Conservation (phyloP, 1,140 invertebrate genomes). For the Harpegnathos saltator region DNA sequence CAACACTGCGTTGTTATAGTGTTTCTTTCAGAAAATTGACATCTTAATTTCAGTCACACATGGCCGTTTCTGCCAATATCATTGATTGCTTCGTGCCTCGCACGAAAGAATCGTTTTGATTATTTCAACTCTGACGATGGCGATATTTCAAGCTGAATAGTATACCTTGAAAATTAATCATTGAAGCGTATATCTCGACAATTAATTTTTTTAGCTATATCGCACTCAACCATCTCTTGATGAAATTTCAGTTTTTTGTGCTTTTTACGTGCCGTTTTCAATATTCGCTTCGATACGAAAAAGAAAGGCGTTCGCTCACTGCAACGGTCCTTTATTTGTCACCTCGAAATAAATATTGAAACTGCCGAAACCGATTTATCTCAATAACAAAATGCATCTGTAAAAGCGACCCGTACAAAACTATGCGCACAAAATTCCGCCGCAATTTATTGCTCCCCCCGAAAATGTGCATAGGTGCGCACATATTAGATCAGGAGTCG, state of each 20-base stretch:
- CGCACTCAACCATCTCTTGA: too few species aligned
- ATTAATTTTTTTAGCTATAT: too few species aligned
- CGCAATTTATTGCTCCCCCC: neutral
- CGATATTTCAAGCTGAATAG: neutral
- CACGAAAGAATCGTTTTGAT: constrained; percentile 30
- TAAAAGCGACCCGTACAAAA: neutral
- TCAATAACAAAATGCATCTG: constrained; percentile 6
- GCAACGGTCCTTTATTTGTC: too few species aligned
- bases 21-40: constrained; percentile 28
- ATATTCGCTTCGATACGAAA: too few species aligned
- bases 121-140: constrained; percentile 24
- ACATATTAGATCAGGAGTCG: constrained; percentile 58
- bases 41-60: constrained; percentile 39
- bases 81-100: neutral
- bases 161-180: constrained; percentile 11
- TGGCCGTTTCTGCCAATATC: constrained; percentile 28
- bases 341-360: too few species aligned
- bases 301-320: too few species aligned
- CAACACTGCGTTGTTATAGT: constrained; percentile 1
- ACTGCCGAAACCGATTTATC: constrained; percentile 41
- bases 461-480: constrained; percentile 34
- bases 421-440: neutral
- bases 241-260: too few species aligned
- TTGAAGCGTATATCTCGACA: too few species aligned
- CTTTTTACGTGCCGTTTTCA: too few species aligned